Percentiles rank a stretch among this genome's conserved stretches.
phyloP scores from a whole-genome alignment of 2,888 invertebrate species.

The Pseudanteris insignis region DNA sequence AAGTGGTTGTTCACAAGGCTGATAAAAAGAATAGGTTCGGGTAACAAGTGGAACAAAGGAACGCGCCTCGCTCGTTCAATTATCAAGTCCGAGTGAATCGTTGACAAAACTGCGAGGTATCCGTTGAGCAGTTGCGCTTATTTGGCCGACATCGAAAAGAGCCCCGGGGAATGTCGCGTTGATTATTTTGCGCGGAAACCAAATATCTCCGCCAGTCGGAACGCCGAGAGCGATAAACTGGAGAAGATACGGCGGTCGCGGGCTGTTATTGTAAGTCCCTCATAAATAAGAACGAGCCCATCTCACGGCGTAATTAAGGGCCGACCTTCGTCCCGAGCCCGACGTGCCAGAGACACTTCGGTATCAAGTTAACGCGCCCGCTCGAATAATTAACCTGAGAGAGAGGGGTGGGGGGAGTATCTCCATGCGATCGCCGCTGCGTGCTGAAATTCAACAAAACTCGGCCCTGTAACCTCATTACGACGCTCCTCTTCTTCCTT shows the following conservation, averaged over 20 bases:
- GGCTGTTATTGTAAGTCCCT: conserved; percentile 39
- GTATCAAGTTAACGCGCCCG: conserved; percentile 49
- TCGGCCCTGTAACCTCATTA: neutral
- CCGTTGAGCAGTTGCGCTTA: too few species aligned
- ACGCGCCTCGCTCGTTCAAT: neutral
- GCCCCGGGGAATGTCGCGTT: conserved; percentile 35
- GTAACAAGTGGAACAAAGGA: too few species aligned
- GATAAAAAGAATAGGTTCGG: too few species aligned
- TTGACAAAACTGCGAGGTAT: neutral
- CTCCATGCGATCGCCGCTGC: too few species aligned
- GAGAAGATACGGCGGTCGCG: conserved; percentile 39
- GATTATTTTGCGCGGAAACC: conserved; percentile 43
- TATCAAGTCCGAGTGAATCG: neutral
- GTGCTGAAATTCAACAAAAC: too few species aligned
- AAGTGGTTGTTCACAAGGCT: too few species aligned
- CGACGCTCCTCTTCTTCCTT: too few species aligned
- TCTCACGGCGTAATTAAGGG: conserved; percentile 43
- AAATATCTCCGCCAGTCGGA: conserved; percentile 30
- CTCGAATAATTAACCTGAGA: conserved; percentile 45
- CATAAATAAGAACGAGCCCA: conserved; percentile 43
- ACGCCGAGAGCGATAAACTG: conserved; percentile 41
- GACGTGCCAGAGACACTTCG: conserved; percentile 46
- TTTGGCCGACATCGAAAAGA: conserved; percentile 26
- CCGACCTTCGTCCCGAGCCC: conserved; percentile 34
- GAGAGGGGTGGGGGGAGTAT: conserved; percentile 17